Percentiles rank a stretch among this genome's conserved stretches.
These are phyloP conservation scores for Catharus fuscescens DNA, from an alignment of 2,113 vertebrate species.

Conservation along the genomic window DNA sequence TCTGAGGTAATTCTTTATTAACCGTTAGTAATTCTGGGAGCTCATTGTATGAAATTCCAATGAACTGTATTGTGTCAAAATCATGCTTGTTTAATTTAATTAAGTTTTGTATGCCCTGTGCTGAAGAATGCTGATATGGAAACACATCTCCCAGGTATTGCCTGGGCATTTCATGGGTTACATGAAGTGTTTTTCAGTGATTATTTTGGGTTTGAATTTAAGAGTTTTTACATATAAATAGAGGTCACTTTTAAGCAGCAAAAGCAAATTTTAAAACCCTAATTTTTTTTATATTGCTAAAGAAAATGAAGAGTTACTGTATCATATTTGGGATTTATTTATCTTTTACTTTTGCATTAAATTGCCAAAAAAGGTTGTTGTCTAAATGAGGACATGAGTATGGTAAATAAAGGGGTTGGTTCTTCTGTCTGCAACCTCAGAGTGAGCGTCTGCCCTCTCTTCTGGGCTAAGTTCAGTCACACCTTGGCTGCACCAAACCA, in stretches of 20 bases:
- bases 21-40: neutral
- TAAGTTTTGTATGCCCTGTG: neutral
- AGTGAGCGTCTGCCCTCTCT: neutral
- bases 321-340: neutral
- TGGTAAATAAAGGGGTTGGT: neutral
- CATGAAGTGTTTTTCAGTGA: neutral
- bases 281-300: neutral
- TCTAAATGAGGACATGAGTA: neutral
- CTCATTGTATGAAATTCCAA: neutral
- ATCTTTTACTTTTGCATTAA: neutral
- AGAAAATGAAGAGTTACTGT: neutral
- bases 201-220: neutral
- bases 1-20: constrained; percentile 32
- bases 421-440: neutral
- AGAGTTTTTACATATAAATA: neutral
- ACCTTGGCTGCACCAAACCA: neutral
- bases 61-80: constrained; percentile 17
- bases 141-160: neutral
- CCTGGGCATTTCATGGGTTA: neutral
- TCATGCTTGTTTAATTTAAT: constrained; percentile 7
- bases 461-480: neutral
- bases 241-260: neutral
- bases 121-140: neutral
- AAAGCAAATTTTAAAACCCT: neutral
- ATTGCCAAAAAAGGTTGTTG: neutral